Percentiles rank a stretch among this genome's conserved stretches.
phyloP scores from a whole-genome alignment of 2,113 vertebrate species.

The Oryzias curvinotus region DNA sequence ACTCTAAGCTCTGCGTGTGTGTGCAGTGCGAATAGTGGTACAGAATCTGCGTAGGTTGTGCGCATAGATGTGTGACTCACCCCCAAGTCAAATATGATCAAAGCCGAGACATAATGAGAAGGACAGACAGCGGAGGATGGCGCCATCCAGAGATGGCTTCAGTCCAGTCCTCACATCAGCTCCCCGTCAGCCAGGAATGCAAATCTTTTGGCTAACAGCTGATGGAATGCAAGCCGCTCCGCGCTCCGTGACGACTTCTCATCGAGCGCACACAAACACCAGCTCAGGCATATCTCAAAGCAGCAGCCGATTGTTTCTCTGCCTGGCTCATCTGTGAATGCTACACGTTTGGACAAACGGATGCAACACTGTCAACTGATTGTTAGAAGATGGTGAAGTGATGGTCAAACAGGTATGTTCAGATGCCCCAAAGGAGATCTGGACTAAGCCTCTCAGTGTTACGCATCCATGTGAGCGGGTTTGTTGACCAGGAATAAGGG shows the following conservation, averaged over 20 bases:
- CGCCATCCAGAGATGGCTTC: conserved; percentile 42
- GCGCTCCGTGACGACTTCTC: conserved; percentile 3
- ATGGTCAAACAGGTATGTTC: conserved; percentile 25
- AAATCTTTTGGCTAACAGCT: conserved; percentile 18
- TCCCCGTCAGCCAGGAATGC: conserved; percentile 20
- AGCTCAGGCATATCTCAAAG: conserved; percentile 32
- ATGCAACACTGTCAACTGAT: conserved; percentile 14
- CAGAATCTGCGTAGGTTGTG: conserved; percentile 33
- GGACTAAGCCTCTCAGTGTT: not conserved
- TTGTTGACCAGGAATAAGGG: conserved; percentile 1
- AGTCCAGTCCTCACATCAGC: conserved; percentile 43
- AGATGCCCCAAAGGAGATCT: conserved; percentile 1
- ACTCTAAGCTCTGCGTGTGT: conserved; percentile 12
- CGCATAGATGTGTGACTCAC: conserved; percentile 45
- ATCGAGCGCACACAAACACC: conserved; percentile 24
- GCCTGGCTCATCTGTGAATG: not conserved
- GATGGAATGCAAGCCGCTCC: conserved; percentile 15
- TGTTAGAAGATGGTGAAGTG: conserved; percentile 7
- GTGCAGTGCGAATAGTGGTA: conserved; percentile 4
- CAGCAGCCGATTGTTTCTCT: not conserved
- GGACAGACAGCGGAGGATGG: conserved; percentile 49
- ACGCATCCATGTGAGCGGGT: not conserved
- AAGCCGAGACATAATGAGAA: conserved; percentile 49
- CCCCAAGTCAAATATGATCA: conserved; percentile 55
- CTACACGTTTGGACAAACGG: conserved; percentile 30